Conservation (phyloP, 2,113 vertebrate species). For the Synchiropus splendidus region DNA sequence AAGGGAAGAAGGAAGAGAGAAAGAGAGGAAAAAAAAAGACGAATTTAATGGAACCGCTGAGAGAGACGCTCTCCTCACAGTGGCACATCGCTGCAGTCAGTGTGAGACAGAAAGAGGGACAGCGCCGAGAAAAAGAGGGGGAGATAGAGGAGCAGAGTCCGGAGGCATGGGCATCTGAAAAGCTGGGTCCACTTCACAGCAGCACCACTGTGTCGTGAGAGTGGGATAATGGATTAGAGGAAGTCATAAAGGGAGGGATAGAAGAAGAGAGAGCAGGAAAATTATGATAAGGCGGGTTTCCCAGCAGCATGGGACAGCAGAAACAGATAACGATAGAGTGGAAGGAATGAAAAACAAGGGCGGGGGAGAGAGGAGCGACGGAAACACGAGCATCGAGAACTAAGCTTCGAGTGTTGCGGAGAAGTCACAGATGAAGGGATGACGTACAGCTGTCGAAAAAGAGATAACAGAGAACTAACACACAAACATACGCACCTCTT, state of each 20-base stretch:
- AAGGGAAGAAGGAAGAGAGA: slow-evolving; percentile 10
- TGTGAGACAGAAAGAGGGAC: slow-evolving; percentile 8
- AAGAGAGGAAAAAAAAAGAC: slow-evolving; percentile 17
- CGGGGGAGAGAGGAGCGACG: slow-evolving; percentile 10
- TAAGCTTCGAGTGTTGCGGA: slow-evolving; percentile 19
- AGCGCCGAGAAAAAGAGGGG: slow-evolving; percentile 10
- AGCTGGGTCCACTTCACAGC: slow-evolving; percentile 40
- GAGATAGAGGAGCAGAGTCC: slow-evolving; percentile 15
- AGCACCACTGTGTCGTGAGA: slow-evolving; percentile 36
- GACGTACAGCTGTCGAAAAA: slow-evolving; percentile 8
- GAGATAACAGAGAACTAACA: slow-evolving; percentile 6
- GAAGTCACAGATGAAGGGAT: slow-evolving; percentile 8
- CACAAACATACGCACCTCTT: too few species aligned
- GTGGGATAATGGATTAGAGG: slow-evolving; percentile 46
- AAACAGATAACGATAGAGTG: slow-evolving; percentile 40
- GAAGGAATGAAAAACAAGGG: slow-evolving; percentile 16
- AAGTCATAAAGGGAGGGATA: slow-evolving; percentile 17
- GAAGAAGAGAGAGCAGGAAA: slow-evolving; percentile 24
- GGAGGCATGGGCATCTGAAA: slow-evolving; percentile 19
- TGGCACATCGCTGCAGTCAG: slow-evolving; percentile 22
- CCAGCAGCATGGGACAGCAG: slow-evolving; percentile 38
- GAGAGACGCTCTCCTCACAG: slow-evolving; percentile 33
- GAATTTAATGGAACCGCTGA: slow-evolving; percentile 33
- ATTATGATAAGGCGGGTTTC: slow-evolving; percentile 38
- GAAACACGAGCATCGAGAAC: slow-evolving; percentile 22